Evolutionary conservation across 92 coral and sea anemone species (phyloP).

Genomic region (Palythoa heliodiscus): DNA sequence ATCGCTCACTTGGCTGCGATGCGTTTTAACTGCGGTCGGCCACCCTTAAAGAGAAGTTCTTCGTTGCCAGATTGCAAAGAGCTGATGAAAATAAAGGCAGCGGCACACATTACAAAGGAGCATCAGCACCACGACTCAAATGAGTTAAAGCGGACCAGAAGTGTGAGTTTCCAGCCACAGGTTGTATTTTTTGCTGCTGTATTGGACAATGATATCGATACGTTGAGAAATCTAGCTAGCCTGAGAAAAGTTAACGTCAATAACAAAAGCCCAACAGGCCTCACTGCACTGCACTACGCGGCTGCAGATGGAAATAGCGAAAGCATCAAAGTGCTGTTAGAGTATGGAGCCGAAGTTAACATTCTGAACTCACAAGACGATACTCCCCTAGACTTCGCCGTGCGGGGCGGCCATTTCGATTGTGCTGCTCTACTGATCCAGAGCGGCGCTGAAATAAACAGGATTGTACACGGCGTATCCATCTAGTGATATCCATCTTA

Average conservation of each 20-base stretch:
- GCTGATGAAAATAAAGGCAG: conserved; percentile 52
- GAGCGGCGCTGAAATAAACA: conserved; percentile 91
- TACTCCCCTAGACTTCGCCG: conserved; percentile 94
- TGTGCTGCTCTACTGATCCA: conserved; percentile 91
- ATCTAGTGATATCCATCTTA: neutral
- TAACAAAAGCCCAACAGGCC: conserved; percentile 83
- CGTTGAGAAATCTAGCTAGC: conserved; percentile 62
- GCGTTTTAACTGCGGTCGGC: neutral
- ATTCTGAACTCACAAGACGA: conserved; percentile 77
- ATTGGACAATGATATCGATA: conserved; percentile 82
- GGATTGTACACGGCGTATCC: conserved; percentile 79
- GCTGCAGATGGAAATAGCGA: conserved; percentile 93
- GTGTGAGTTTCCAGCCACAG: conserved; percentile 91
- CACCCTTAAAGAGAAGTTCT: conserved; percentile 60
- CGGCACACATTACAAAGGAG: conserved; percentile 26
- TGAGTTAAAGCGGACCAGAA: conserved; percentile 67
- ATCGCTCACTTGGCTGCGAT: neutral
- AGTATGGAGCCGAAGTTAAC: conserved; percentile 76
- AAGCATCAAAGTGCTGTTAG: conserved; percentile 67
- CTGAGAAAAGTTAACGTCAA: conserved; percentile 76
- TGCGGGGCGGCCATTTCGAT: conserved; percentile 95
- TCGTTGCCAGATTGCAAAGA: conserved; percentile 86
- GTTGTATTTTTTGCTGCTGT: conserved; percentile 83
- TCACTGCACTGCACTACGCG: conserved; percentile 89
- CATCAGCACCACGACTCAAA: conserved; percentile 25